A percentile compares a stretch with the other conserved stretches of the same genome.
phyloP scores from a whole-genome alignment of 2,113 vertebrate species.

The Himantopus leucocephalus region DNA sequence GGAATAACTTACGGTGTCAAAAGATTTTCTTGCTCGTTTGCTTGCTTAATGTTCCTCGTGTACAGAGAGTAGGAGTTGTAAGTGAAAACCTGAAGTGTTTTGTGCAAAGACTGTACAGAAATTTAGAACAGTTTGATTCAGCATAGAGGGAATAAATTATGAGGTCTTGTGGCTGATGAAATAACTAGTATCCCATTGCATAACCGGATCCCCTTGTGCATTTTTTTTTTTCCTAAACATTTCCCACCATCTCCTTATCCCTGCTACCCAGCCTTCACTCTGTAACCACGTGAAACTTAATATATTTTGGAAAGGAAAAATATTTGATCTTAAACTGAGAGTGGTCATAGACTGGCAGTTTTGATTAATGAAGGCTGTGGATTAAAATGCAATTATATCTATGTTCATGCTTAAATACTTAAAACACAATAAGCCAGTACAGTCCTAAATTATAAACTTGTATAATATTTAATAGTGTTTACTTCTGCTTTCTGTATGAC shows the following conservation, averaged over 20 bases:
- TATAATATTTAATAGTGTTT: neutral
- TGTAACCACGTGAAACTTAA: neutral
- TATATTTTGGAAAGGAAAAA: neutral
- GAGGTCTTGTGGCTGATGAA: conserved; percentile 38
- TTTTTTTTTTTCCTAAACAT: neutral
- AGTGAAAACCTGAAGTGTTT: neutral
- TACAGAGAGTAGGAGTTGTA: neutral
- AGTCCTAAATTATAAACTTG: neutral
- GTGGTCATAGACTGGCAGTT: neutral
- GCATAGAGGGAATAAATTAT: neutral
- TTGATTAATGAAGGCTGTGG: neutral
- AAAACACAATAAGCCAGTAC: neutral
- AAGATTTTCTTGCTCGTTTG: neutral
- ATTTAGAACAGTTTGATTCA: neutral
- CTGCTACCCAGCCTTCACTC: neutral
- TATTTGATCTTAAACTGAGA: neutral
- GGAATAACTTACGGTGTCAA: neutral
- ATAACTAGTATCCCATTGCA: conserved; percentile 23
- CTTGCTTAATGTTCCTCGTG: accelerated
- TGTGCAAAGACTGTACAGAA: neutral
- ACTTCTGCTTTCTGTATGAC: neutral
- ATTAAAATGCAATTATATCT: neutral
- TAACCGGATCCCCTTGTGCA: neutral
- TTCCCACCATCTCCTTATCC: neutral
- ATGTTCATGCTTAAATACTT: neutral